These are phyloP conservation scores for Aromia moschata DNA, from an alignment of 2,888 invertebrate species.

Conservation along the genomic window DNA sequence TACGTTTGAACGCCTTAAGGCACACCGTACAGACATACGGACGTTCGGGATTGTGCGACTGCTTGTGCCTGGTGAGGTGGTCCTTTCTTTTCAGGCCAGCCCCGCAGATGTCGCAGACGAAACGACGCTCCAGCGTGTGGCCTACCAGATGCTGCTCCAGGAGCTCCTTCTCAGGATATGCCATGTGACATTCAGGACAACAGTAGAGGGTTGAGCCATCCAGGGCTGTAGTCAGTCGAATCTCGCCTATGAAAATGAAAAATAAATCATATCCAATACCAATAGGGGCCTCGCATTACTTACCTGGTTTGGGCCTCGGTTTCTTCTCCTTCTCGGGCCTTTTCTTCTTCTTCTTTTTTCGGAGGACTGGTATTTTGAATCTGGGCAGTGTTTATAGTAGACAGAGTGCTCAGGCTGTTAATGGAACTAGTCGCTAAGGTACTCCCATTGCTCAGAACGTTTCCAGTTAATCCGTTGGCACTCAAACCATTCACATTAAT, in stretches of 20 bases:
- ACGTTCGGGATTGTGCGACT: slow-evolving; percentile 88
- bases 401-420: slow-evolving; percentile 60
- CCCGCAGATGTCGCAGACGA: slow-evolving; percentile 89
- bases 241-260: slow-evolving; percentile 65
- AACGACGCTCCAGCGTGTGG: slow-evolving; percentile 84
- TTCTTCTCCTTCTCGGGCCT: slow-evolving; percentile 82
- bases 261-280: neutral
- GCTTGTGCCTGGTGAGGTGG: slow-evolving; percentile 86
- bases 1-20: slow-evolving; percentile 87
- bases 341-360: slow-evolving; percentile 85
- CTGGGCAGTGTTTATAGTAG: slow-evolving; percentile 61
- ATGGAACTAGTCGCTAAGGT: slow-evolving; percentile 35
- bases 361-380: slow-evolving; percentile 45
- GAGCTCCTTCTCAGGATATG: slow-evolving; percentile 84
- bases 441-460: slow-evolving; percentile 31
- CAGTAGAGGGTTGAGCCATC: slow-evolving; percentile 88
- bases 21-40: slow-evolving; percentile 90
- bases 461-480: slow-evolving; percentile 47
- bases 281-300: neutral
- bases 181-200: slow-evolving; percentile 91
- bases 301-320: slow-evolving; percentile 82
- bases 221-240: slow-evolving; percentile 79
- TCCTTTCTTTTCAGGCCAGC: slow-evolving; percentile 88
- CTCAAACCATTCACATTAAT: slow-evolving; percentile 48
- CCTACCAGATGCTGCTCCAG: slow-evolving; percentile 88